Evolutionary conservation across 2,113 vertebrate genomes (phyloP), one percentile per base, ranked within the genome.

Genomic region (Arenaria interpres): DNA sequence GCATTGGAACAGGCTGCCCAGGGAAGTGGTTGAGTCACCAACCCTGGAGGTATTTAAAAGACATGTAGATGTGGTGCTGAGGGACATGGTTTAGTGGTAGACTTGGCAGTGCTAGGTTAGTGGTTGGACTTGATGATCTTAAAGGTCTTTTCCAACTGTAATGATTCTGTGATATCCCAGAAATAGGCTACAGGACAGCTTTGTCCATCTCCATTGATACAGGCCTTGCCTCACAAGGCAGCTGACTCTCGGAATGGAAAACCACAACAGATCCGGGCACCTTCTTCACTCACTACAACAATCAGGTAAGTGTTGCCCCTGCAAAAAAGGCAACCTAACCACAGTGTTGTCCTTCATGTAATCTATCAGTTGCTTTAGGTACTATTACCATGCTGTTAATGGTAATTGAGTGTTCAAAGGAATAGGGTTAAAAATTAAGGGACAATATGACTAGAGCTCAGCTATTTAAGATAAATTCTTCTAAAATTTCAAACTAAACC

Each of bases 271-370:
- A 19, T 20, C 4, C 3, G 12, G 18, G 17, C 14, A 51, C 22
- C 35, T 72, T 32, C 7, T 20, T 41, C 7, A 50, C 16, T 30
- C 48, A 28, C 21, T 32, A 6, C 25, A 43, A 8, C 22, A 2
- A 9, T 21, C 19, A 50, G 23, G 11, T 39, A 28, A 57, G 45
- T 7, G 8, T 17, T 39, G 33, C 6, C 20, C 5, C 37, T 19
- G 0, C 1, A 74, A 54, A 62, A 74, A 57, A 12, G 17, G 17
- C 22, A 71, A 4, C 5, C 3, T 7, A 15, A 71, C 25, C 41
- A 5, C 24, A 13, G 5, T 4, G 7, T 4, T 21, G n/a, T 9
- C 12, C 23, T 35, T 14, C 2, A 9, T 15, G 17, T 41, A 56
- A 39, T 23, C 71, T 19, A 25, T 3, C 48, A 57, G 63, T 48